These are phyloP conservation scores for Mionectes macconnelli DNA, from an alignment of 2,113 vertebrate species.

Conservation along the genomic window DNA sequence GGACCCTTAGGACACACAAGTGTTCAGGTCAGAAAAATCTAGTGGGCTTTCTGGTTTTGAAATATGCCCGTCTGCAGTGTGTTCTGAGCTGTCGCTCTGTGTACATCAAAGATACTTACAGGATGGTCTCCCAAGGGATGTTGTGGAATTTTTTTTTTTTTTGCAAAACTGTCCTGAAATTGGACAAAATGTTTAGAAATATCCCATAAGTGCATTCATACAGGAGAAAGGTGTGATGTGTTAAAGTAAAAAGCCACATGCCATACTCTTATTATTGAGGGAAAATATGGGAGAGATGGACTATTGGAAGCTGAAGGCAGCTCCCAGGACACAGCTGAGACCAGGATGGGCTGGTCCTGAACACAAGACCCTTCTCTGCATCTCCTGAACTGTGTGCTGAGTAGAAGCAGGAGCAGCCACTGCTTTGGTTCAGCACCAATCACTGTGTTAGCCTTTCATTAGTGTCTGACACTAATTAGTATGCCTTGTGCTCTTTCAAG, in stretches of 20 bases:
- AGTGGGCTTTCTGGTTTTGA: neutral
- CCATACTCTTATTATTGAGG: neutral
- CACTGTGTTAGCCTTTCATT: neutral
- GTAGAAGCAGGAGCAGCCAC: neutral
- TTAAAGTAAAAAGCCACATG: neutral
- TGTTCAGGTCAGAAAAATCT: neutral
- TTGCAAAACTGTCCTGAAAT: neutral
- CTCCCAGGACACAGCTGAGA: neutral
- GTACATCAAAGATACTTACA: neutral
- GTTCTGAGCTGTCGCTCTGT: accelerated
- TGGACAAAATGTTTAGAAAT: neutral
- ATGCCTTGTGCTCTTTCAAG: neutral
- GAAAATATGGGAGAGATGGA: neutral
- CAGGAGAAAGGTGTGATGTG: neutral
- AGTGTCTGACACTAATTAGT: neutral
- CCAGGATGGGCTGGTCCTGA: neutral
- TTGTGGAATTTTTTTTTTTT: neutral
- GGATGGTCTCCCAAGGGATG: neutral
- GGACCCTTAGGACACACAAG: neutral
- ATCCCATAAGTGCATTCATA: neutral
- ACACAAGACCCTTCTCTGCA: neutral
- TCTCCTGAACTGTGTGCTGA: accelerated
- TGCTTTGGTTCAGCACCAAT: neutral
- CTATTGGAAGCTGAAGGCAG: neutral
- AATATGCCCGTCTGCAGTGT: neutral